Evolutionary conservation across 1,140 invertebrate genomes (phyloP).

Genomic region (Thrips palmi): DNA sequence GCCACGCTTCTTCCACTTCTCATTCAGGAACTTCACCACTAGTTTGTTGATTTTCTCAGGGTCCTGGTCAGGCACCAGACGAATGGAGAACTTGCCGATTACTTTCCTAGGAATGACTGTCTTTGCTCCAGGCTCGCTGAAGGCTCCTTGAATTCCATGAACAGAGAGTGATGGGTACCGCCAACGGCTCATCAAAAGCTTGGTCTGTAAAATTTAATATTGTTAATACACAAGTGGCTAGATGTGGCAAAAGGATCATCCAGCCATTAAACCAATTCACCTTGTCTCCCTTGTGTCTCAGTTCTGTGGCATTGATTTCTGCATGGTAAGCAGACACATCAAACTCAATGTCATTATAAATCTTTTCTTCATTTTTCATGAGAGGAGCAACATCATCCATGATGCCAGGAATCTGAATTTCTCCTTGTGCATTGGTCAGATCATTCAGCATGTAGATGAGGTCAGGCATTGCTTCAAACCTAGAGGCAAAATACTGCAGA

Average conservation of each 20-base stretch:
- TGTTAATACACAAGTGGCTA: neutral
- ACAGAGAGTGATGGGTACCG: constrained; percentile 75
- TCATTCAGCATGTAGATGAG: constrained; percentile 65
- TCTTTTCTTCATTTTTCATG: constrained; percentile 50
- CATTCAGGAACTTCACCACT: constrained; percentile 52
- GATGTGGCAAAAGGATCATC: neutral
- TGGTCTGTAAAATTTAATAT: constrained; percentile 23
- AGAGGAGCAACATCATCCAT: constrained; percentile 58
- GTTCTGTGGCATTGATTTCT: constrained; percentile 46
- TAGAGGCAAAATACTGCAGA: constrained; percentile 17
- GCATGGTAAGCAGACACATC: constrained; percentile 58
- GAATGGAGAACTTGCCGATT: constrained; percentile 89
- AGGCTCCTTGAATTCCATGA: constrained; percentile 88
- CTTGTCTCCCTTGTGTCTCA: constrained; percentile 63
- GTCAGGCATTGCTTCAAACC: constrained; percentile 75
- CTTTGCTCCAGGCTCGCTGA: constrained; percentile 78
- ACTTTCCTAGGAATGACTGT: constrained; percentile 93
- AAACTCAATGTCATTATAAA: constrained; percentile 83
- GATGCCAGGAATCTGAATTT: constrained; percentile 63
- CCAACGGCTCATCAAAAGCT: constrained; percentile 79
- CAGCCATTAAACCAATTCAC: constrained; percentile 20
- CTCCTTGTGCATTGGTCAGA: constrained; percentile 68
- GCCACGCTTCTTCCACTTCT: constrained; percentile 43
- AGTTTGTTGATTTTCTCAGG: constrained; percentile 54
- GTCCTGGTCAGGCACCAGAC: constrained; percentile 82